phyloP scores from a whole-genome alignment of 2,888 invertebrate genomes.

The Criorhina ranunculi region DNA sequence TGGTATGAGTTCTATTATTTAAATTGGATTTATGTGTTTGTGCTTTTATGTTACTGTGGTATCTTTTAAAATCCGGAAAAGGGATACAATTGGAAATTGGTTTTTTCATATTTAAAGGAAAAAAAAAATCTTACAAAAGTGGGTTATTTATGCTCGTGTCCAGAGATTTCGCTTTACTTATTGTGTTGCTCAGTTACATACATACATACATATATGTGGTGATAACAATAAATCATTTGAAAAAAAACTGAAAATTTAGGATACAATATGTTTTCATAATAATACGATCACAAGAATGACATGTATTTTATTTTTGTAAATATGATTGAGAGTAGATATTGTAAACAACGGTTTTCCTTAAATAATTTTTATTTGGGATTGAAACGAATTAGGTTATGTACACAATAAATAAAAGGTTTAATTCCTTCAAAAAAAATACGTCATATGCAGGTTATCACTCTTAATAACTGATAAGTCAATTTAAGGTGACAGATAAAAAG shows the following conservation, averaged over 20 bases:
- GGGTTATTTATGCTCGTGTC: background rate
- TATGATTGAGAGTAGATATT: no score
- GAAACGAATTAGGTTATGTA: no score
- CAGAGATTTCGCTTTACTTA: background rate
- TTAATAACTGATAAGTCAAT: no score
- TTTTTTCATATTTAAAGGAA: background rate
- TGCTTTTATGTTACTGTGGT: constrained; percentile 11
- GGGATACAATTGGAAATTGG: constrained; percentile 9
- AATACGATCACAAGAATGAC: no score
- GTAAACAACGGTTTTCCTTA: no score
- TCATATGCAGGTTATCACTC: no score
- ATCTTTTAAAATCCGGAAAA: constrained; percentile 15
- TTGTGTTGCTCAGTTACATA: background rate
- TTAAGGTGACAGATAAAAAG: no score
- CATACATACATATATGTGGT: background rate
- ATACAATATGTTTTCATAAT: no score
- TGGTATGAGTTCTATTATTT: constrained; percentile 10
- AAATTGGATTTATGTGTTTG: constrained; percentile 14
- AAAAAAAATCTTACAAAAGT: constrained; percentile 10
- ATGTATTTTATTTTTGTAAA: no score
- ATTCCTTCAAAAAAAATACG: no score
- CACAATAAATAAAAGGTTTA: no score
- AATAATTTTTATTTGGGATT: no score
- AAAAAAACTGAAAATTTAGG: background rate
- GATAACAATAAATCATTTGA: constrained; percentile 12